Conservation (phyloP, 2,113 vertebrate species). For the Marmota monax region DNA sequence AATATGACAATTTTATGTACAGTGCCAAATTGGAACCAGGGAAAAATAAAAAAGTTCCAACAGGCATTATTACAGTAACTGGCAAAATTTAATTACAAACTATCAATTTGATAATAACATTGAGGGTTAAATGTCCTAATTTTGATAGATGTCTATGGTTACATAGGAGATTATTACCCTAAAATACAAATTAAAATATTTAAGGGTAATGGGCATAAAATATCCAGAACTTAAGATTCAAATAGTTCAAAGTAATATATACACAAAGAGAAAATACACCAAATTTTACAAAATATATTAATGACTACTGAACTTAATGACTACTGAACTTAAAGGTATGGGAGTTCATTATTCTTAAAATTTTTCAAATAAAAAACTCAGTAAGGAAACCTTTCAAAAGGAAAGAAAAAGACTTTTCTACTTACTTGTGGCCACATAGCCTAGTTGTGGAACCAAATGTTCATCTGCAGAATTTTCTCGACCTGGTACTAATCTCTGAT, state of each 20-base stretch:
- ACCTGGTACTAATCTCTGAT: conserved; percentile 96
- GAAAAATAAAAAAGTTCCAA: neutral
- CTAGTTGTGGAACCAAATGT: conserved; percentile 96
- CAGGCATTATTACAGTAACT: neutral
- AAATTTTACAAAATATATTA: neutral
- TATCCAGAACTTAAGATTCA: neutral
- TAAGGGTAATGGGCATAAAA: neutral
- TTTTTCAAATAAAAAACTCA: neutral
- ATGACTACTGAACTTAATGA: neutral
- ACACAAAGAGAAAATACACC: neutral
- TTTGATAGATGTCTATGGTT: neutral
- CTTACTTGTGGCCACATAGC: conserved; percentile 98
- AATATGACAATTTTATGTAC: neutral
- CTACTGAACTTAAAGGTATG: neutral
- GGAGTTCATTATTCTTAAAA: neutral
- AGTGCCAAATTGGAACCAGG: neutral
- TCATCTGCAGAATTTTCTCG: conserved; percentile 96
- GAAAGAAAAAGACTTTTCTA: neutral
- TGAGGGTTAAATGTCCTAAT: neutral
- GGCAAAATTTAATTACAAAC: neutral
- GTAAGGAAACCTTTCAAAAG: neutral
- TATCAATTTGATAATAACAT: neutral
- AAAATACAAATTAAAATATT: neutral
- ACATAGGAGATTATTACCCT: neutral
- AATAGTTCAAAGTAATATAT: neutral